Evolutionary conservation across 2,797 vertebrate genomes (phyloP).

Genomic region (Clarias pachynema): DNA sequence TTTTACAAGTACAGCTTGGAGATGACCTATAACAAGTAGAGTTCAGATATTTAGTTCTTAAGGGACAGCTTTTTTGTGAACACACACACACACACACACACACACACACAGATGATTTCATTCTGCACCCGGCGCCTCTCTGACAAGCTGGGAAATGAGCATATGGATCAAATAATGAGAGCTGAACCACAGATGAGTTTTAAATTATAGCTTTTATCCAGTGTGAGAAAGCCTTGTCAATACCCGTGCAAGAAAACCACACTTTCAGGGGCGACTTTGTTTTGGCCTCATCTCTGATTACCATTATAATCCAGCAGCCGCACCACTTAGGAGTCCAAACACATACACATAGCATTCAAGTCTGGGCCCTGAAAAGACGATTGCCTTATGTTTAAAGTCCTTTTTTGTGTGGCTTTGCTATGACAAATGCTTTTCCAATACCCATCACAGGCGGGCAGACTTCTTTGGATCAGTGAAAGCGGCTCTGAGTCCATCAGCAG

Average conservation of each 20-base stretch:
- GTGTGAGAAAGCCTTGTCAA: constrained; percentile 60
- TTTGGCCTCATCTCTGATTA: constrained; percentile 83
- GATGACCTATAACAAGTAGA: constrained; percentile 71
- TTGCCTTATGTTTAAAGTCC: constrained; percentile 82
- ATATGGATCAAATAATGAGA: constrained; percentile 77
- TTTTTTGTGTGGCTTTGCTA: constrained; percentile 75
- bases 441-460: constrained; percentile 79
- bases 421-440: constrained; percentile 83
- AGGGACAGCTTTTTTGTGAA: constrained; percentile 8
- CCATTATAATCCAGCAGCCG: constrained; percentile 79
- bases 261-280: constrained; percentile 78
- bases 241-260: constrained; percentile 42
- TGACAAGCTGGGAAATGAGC: constrained; percentile 76
- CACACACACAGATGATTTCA: not conserved
- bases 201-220: constrained; percentile 75
- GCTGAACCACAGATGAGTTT: constrained; percentile 79
- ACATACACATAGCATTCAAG: constrained; percentile 60
- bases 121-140: constrained; percentile 65
- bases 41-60: constrained; percentile 43
- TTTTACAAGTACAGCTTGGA: constrained; percentile 68
- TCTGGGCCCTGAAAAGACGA: constrained; percentile 73
- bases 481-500: constrained; percentile 83
- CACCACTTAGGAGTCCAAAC: constrained; percentile 72
- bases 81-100: not conserved
- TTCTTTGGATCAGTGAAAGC: constrained; percentile 83